A percentile compares a stretch with the other conserved stretches of the same genome.
phyloP scores from a whole-genome alignment of 2,888 invertebrate species.

The Nipponacmea schrenckii region DNA sequence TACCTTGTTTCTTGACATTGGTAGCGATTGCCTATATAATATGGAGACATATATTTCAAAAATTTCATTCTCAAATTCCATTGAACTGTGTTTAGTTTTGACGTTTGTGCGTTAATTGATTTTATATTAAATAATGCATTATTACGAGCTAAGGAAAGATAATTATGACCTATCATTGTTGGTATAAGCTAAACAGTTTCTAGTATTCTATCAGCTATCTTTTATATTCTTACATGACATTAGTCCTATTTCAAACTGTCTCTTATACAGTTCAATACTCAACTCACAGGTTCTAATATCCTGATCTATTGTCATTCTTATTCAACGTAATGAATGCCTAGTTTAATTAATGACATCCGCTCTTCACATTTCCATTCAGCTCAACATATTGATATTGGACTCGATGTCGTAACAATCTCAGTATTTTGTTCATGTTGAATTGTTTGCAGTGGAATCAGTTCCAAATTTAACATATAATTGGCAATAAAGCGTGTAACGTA shows the following conservation, averaged over 20 bases:
- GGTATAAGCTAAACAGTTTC: background rate
- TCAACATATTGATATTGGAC: background rate
- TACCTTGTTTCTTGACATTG: no score
- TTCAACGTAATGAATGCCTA: background rate
- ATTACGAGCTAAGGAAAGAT: background rate
- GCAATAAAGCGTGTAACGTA: background rate
- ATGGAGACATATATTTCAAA: no score
- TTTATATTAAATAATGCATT: background rate
- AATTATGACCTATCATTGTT: background rate
- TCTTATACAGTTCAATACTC: background rate
- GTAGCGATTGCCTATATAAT: no score
- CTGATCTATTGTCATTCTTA: conserved; percentile 2
- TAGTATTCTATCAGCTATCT: background rate
- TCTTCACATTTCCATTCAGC: background rate
- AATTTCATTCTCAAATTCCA: no score
- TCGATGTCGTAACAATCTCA: background rate
- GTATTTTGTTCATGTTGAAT: background rate
- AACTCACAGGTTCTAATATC: conserved; percentile 2
- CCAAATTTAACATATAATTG: background rate
- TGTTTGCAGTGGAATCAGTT: background rate
- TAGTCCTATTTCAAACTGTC: no score
- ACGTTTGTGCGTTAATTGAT: no score
- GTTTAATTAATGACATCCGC: background rate
- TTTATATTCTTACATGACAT: no score
- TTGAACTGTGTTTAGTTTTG: no score